These are phyloP conservation scores for Rhinella marina DNA, from an alignment of 2,797 vertebrate genomes.

Conservation along the genomic window DNA sequence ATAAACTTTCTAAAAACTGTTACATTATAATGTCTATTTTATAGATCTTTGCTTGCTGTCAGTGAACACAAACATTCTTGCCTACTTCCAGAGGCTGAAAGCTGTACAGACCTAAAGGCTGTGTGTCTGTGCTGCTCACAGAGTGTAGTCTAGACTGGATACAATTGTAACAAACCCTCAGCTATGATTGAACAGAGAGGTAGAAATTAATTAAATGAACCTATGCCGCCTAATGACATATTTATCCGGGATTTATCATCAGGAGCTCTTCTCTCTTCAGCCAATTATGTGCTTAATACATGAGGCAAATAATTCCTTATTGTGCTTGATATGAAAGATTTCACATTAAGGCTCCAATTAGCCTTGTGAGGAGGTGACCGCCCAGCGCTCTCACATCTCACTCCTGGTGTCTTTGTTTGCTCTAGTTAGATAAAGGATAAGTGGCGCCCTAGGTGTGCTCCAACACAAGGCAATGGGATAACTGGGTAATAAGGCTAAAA, in stretches of 20 bases:
- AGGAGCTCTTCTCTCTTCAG: not conserved
- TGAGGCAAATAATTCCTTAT: slow-evolving; percentile 17
- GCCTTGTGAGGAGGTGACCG: not conserved
- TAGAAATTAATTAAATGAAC: not conserved
- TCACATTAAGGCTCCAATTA: slow-evolving; percentile 21
- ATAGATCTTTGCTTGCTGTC: too few species aligned
- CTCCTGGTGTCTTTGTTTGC: not conserved
- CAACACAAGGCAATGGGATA: not conserved
- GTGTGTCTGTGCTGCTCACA: too few species aligned
- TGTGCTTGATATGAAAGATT: slow-evolving; percentile 17
- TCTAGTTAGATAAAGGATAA: not conserved
- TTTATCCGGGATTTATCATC: not conserved
- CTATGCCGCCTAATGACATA: not conserved
- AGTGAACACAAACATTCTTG: too few species aligned
- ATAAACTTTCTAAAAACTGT: too few species aligned
- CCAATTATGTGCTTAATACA: slow-evolving; percentile 3
- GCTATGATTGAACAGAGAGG: not conserved
- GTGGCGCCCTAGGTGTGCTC: not conserved
- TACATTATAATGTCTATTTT: not conserved
- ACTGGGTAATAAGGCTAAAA: too few species aligned
- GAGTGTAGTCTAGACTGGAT: not conserved
- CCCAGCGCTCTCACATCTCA: not conserved
- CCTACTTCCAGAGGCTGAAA: too few species aligned
- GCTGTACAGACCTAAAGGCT: not conserved
- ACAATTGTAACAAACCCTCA: not conserved